Evolutionary conservation across 2,888 invertebrate genomes (phyloP).

Genomic region (Brachyptera putata): DNA sequence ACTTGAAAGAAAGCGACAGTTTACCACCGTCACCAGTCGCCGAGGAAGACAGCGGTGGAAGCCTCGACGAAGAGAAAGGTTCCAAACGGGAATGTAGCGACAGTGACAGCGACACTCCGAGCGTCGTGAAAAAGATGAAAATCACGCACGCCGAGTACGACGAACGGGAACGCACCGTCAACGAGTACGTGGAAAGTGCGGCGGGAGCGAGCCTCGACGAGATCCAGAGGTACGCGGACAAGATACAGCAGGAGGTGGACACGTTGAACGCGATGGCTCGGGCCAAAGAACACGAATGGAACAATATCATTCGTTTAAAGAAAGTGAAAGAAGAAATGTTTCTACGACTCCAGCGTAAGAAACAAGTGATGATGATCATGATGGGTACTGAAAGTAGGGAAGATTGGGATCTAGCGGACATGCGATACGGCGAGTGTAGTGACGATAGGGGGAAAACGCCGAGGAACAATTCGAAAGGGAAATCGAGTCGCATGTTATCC

Average conservation of each 20-base stretch:
- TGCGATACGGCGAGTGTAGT: slow-evolving; percentile 23
- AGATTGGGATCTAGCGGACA: slow-evolving; percentile 31
- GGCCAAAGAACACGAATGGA: slow-evolving; percentile 83
- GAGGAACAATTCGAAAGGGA: slow-evolving; percentile 9
- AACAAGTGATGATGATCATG: slow-evolving; percentile 50
- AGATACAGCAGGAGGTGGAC: slow-evolving; percentile 53
- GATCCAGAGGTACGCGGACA: slow-evolving; percentile 60
- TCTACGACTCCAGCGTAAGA: slow-evolving; percentile 63
- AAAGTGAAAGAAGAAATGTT: slow-evolving; percentile 81
- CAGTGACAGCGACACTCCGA: slow-evolving; percentile 29
- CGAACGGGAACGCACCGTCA: slow-evolving; percentile 33
- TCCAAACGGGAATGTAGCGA: slow-evolving; percentile 27
- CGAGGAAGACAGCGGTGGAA: slow-evolving; percentile 15
- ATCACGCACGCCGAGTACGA: slow-evolving; percentile 24
- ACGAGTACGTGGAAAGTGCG: slow-evolving; percentile 59
- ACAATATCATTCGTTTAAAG: slow-evolving; percentile 73
- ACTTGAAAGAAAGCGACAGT: slow-evolving; percentile 13
- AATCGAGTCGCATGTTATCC: slow-evolving; percentile 20
- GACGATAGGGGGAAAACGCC: slow-evolving; percentile 25
- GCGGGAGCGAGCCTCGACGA: slow-evolving; percentile 58
- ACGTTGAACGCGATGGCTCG: slow-evolving; percentile 68
- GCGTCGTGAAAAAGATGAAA: slow-evolving; percentile 25
- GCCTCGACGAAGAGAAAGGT: background rate
- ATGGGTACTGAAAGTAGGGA: slow-evolving; percentile 29
- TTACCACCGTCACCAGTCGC: background rate